Evolutionary conservation across 2,797 vertebrate species (phyloP).

Genomic region (Siniperca obscura): DNA sequence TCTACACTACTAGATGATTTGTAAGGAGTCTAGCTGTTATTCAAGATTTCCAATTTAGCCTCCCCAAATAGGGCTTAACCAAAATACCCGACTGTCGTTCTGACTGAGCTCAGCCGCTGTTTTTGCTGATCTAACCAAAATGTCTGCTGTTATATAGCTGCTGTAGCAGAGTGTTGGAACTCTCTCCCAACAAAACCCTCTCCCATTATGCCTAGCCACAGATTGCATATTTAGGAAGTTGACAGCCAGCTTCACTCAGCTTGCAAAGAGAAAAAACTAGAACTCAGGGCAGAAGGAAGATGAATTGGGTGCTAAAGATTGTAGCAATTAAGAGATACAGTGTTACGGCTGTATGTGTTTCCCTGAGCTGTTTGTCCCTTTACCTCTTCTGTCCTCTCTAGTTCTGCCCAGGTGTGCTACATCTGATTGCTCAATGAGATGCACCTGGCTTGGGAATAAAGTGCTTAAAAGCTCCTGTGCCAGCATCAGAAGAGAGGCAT

Average conservation of each 20-base stretch:
- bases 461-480: too few species aligned
- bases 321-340: neutral
- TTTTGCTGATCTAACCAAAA: conserved; percentile 49
- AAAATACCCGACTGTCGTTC: conserved; percentile 31
- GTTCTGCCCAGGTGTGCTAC: too few species aligned
- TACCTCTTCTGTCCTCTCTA: too few species aligned
- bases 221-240: conserved; percentile 48
- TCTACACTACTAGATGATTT: conserved; percentile 6
- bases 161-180: conserved; percentile 32
- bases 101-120: conserved; percentile 36
- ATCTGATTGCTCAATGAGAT: too few species aligned
- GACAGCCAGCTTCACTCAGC: conserved; percentile 43
- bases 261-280: conserved; percentile 27
- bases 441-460: too few species aligned
- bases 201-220: conserved; percentile 39
- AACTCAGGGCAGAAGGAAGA: neutral
- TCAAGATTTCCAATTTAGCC: conserved; percentile 34
- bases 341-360: too few species aligned
- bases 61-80: conserved; percentile 50
- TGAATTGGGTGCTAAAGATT: neutral
- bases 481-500: too few species aligned
- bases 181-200: conserved; percentile 39
- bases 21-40: conserved; percentile 14
- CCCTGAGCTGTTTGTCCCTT: too few species aligned
- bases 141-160: conserved; percentile 36